A percentile compares a stretch with the other conserved stretches of the same genome.
These are phyloP conservation scores for Philopotamus ludificatus DNA, from an alignment of 1,140 invertebrate genomes.

Conservation along the genomic window DNA sequence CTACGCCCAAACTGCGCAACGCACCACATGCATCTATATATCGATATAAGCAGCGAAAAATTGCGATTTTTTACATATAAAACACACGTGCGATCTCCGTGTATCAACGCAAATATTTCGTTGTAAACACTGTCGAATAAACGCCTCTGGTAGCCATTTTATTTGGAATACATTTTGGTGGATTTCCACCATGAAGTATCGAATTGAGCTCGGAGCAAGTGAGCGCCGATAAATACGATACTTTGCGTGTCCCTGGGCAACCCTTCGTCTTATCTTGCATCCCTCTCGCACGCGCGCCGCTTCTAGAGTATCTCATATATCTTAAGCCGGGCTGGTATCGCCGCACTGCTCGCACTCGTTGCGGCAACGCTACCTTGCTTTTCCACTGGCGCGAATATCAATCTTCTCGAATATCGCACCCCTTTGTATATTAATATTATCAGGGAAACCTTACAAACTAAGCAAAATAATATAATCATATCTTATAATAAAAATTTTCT, in stretches of 20 bases:
- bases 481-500: too few species aligned
- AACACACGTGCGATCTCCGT: background rate
- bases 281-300: conserved; percentile 55
- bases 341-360: conserved; percentile 21
- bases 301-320: conserved; percentile 44
- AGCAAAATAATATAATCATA: too few species aligned
- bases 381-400: background rate
- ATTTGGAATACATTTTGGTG: conserved; percentile 56
- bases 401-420: conserved; percentile 1
- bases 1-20: conserved; percentile 33
- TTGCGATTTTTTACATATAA: conserved; percentile 49
- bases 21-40: background rate
- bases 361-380: conserved; percentile 4
- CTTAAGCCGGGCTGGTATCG: conserved; percentile 30
- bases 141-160: conserved; percentile 53
- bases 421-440: background rate
- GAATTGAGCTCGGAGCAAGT: conserved; percentile 43
- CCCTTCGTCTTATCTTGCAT: conserved; percentile 59
- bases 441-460: too few species aligned
- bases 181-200: conserved; percentile 49
- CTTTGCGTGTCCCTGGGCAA: conserved; percentile 55
- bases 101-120: too few species aligned
- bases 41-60: conserved; percentile 46
- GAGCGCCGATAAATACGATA: conserved; percentile 46
- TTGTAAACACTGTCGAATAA: conserved; percentile 18